Conservation (phyloP, 2,113 vertebrate species). For the Neoarius graeffei region DNA sequence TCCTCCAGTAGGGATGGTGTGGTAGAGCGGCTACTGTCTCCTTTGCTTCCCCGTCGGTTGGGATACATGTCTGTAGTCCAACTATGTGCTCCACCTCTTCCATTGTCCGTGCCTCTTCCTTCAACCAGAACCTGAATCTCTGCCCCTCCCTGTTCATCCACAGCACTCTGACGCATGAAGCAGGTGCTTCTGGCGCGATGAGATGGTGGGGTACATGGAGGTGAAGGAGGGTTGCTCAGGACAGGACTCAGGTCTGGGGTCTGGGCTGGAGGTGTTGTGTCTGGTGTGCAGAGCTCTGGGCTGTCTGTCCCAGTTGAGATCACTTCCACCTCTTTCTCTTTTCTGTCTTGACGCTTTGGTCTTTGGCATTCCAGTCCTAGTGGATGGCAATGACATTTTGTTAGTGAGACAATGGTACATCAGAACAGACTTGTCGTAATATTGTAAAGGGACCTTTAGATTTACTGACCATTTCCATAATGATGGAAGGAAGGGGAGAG, state of each 20-base stretch:
- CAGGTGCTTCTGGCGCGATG: slow-evolving; percentile 83
- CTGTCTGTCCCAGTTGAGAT: slow-evolving; percentile 91
- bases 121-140: slow-evolving; percentile 96
- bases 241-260: slow-evolving; percentile 90
- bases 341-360: slow-evolving; percentile 85
- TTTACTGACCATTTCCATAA: slow-evolving; percentile 91
- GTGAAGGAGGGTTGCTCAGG: slow-evolving; percentile 85
- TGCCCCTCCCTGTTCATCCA: slow-evolving; percentile 84
- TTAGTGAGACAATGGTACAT: background rate
- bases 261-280: slow-evolving; percentile 89
- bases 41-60: slow-evolving; percentile 71
- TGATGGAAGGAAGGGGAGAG: slow-evolving; percentile 97
- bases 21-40: slow-evolving; percentile 75
- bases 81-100: slow-evolving; percentile 77
- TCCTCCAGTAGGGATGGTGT: slow-evolving; percentile 79
- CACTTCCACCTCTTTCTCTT: slow-evolving; percentile 87
- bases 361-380: slow-evolving; percentile 91
- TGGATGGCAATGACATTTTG: background rate
- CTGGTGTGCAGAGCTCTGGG: slow-evolving; percentile 93
- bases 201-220: slow-evolving; percentile 75
- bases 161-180: slow-evolving; percentile 87
- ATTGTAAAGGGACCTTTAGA: background rate
- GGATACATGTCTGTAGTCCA: slow-evolving; percentile 84
- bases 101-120: slow-evolving; percentile 73
- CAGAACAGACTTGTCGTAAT: background rate